phyloP scores from a whole-genome alignment of 2,888 invertebrate species.

The Sepiola atlantica region DNA sequence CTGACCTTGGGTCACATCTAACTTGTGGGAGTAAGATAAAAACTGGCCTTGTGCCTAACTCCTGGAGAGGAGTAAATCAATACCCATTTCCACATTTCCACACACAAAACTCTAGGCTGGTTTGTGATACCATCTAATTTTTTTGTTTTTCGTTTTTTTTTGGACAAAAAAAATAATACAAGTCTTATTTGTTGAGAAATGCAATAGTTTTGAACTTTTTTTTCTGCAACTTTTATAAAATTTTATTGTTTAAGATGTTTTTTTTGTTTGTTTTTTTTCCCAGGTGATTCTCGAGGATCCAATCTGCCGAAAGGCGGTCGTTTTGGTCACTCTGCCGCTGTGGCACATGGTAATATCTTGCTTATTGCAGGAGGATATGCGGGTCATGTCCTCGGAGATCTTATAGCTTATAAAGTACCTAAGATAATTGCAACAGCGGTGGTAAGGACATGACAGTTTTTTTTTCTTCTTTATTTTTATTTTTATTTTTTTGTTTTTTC shows the following conservation, averaged over 20 bases:
- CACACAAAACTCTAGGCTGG: too few relatives aligned
- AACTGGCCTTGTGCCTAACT: too few relatives aligned
- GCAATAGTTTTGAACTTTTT: neutral
- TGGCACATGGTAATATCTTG: constrained; percentile 88
- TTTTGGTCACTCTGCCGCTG: constrained; percentile 89
- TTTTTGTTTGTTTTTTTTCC: neutral
- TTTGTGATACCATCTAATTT: too few relatives aligned
- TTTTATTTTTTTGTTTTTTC: neutral
- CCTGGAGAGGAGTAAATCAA: too few relatives aligned
- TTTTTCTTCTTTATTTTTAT: neutral
- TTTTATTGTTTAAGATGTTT: neutral
- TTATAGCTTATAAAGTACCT: constrained; percentile 90
- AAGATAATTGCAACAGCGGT: constrained; percentile 75
- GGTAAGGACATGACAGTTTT: constrained; percentile 58
- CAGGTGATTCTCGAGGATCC: neutral
- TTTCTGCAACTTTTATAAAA: neutral
- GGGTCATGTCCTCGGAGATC: constrained; percentile 89
- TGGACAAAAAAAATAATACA: too few relatives aligned
- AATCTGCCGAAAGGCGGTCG: constrained; percentile 58
- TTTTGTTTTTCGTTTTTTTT: too few relatives aligned
- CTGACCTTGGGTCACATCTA: too few relatives aligned
- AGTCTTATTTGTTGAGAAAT: too few relatives aligned
- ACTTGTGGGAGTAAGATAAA: too few relatives aligned
- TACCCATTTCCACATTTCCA: too few relatives aligned
- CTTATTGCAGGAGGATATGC: constrained; percentile 92